Percentiles rank a stretch among this genome's conserved stretches.
Evolutionary conservation across 2,113 vertebrate genomes (phyloP).

Genomic region (Paraplagusia blochii): DNA sequence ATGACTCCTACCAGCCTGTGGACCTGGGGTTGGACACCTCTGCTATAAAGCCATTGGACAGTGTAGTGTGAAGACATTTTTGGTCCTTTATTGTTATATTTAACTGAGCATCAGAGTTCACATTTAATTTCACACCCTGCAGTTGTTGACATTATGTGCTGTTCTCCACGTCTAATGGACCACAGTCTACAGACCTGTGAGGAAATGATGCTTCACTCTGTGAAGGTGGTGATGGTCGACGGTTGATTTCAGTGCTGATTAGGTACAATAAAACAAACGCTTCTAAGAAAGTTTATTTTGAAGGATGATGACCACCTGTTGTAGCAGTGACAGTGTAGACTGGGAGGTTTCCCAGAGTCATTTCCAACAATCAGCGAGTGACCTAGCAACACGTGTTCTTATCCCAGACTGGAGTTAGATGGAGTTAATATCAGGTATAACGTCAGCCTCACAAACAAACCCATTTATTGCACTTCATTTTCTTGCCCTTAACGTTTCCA

Average conservation of each 20-base stretch:
- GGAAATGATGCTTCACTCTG: constrained; percentile 32
- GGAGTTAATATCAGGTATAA: no score
- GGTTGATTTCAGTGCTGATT: constrained; percentile 40
- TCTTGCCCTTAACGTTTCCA: no score
- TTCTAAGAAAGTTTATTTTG: constrained; percentile 25
- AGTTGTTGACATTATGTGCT: constrained; percentile 19
- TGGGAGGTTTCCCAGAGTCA: not conserved
- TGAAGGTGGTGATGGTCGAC: not conserved
- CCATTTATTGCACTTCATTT: no score
- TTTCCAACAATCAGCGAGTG: no score
- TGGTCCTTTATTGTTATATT: not conserved
- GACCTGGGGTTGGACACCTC: no score
- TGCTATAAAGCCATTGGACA: constrained; percentile 28
- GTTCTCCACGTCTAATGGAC: constrained; percentile 35
- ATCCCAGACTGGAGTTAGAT: no score
- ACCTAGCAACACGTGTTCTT: no score
- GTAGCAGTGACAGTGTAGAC: not conserved
- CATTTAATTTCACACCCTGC: not conserved
- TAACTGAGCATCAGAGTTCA: not conserved
- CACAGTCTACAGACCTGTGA: constrained; percentile 36
- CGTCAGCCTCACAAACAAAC: no score
- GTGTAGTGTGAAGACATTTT: not conserved
- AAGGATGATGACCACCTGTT: constrained; percentile 12
- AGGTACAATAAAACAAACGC: constrained; percentile 33
- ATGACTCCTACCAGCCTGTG: no score